Conservation (phyloP, 2,113 vertebrate genomes). For the Hoplias malabaricus region DNA sequence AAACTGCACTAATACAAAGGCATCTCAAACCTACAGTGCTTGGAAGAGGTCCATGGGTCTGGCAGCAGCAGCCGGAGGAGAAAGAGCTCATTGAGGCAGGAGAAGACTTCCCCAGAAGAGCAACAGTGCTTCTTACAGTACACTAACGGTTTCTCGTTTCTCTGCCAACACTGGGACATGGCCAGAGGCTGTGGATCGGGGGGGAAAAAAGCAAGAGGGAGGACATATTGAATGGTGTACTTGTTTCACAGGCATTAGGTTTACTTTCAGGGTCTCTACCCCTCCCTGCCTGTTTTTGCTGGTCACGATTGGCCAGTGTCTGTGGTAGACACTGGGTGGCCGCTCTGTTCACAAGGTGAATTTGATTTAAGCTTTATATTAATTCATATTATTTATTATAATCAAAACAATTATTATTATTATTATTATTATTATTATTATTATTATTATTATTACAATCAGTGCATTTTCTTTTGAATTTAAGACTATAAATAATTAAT, state of each 20-base stretch:
- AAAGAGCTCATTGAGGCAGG: constrained; percentile 44
- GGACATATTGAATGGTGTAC: constrained; percentile 18
- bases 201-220: background rate
- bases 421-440: no score
- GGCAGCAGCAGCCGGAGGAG: background rate
- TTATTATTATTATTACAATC: no score
- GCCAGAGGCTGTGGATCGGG: constrained; percentile 7
- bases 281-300: no score
- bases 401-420: no score
- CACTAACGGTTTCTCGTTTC: constrained; percentile 33
- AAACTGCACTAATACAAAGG: constrained; percentile 2
- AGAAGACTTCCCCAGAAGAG: constrained; percentile 21
- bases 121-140: constrained; percentile 43
- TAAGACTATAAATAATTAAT: no score
- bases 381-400: no score
- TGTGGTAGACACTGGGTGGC: constrained; percentile 8
- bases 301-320: background rate
- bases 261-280: background rate
- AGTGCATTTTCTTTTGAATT: no score
- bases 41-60: background rate
- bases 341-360: background rate
- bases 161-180: background rate
- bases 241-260: constrained; percentile 33
- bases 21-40: constrained; percentile 14
- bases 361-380: background rate